Base-by-base conservation (phyloP, 1,140 invertebrate genomes). In the Leptopilina clavipes region DNA sequence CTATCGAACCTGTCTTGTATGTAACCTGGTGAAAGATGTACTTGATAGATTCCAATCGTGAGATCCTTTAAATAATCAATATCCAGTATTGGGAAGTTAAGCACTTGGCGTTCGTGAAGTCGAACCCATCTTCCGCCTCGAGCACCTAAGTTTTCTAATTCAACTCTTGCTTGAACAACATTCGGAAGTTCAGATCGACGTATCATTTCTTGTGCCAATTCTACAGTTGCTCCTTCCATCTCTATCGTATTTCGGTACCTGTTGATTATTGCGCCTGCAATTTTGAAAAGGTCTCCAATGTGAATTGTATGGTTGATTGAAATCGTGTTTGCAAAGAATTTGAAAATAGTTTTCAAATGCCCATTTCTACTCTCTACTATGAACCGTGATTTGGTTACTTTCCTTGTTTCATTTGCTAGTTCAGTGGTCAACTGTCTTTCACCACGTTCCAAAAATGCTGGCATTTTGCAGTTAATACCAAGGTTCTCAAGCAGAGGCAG, bases 81-180 rank as follows among this genome's bases (percentile, higher is more conserved):
- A 45, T 37, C 19, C 25, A 79, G 44, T 43, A 59, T 22, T 31
- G 78, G 72, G 25, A 76, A 79, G 19, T 76, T 54, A 18, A 48
- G 12, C 37, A 76, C 5, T 72, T 76, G 70, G 44, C 9, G 40
- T 17, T 72, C 37, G 70, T 65, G 11, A 17, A 79, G 25, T 7
- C 52, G 43, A 44, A 79, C 17, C 74, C 78, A 76, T 72, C 65
- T 76, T 74, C 74, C 73, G 22, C 74, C 76, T 54, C 75, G 72
- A 1, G 52, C 31, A 43, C 48, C 5, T 19, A 76, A 22, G 18
- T 52, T 45, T 19, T 79, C 78, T 7, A 65, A 48, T 74, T 76
- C 71, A 17, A 79, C 72, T 17, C 71, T 17, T 0, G 74, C 71
- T 73, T 73, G 77, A 74, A 78, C 22, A 56, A 73, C 14, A 17